Base-by-base conservation (phyloP, 1,140 invertebrate species). In the Drosophila pachea region DNA sequence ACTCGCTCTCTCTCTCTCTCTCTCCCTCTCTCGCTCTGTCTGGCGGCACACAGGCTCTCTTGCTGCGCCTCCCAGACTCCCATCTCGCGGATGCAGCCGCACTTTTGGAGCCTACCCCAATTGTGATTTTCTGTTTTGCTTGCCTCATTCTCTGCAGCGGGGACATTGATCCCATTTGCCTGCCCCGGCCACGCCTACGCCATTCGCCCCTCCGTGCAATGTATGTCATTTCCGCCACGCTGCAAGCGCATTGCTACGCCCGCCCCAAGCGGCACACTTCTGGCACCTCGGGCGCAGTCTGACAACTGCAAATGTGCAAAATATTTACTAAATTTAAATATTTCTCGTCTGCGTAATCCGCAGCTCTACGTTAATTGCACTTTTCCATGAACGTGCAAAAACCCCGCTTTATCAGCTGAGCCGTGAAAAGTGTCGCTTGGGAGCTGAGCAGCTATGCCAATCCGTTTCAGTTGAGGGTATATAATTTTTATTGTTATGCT, bases 141-240 rank as follows among this genome's bases (percentile, higher is more conserved):
- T 81, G 74, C 77, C 77, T 76, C 54, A 50, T 81, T 81, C 77
- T 76, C 60, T 31, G 16, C 49, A 35, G 61, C 59, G 73, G 79
- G 79, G 81, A 84, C 79, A 84, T 84, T 84, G 79, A 76, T 84
- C 81, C 79, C 79, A 84, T 84, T 83, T 70, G 53, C 54, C 55
- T 38, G 40, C 45, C 32, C 52, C 31, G 40, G 36, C 38, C 16
- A 42, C 36, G 33, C 16, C 64, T 7, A 22, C 8, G 4, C 22
- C 12, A 7, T n/a, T 43, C 40, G 16, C 32, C 29, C 31, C 45
- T 56, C 14, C 8, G 38, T 22, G 29, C 43, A 68, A 69, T 64
- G 69, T 75, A 70, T 75, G 69, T 73, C 73, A 75, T 64, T 73
- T 75, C 69, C 73, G 70, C 16, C 33, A 61, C 36, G 62, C 40